phyloP scores from a whole-genome alignment of 2,797 vertebrate genomes.

The Macropodus opercularis region DNA sequence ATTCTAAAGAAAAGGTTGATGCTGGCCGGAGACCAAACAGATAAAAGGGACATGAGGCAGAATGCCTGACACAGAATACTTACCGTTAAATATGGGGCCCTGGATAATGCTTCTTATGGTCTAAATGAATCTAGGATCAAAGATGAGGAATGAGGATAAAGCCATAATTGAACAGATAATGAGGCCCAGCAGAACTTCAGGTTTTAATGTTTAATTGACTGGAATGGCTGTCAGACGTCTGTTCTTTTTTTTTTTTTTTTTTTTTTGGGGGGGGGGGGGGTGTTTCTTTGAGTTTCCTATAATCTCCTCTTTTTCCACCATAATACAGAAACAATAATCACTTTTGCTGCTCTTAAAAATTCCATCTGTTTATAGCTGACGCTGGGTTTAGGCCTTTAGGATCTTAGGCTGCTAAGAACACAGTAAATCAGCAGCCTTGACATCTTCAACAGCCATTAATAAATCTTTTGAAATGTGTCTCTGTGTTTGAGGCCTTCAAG shows the following conservation, averaged over 20 bases:
- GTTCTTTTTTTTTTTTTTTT: conserved; percentile 35
- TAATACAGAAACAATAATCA: conserved; percentile 76
- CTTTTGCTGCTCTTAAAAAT: conserved; percentile 82
- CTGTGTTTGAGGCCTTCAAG: conserved; percentile 47
- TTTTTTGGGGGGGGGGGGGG: conserved; percentile 29
- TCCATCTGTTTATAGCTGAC: conserved; percentile 73
- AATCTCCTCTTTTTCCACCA: conserved; percentile 80
- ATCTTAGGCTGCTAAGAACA: conserved; percentile 59
- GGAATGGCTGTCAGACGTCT: conserved; percentile 69
- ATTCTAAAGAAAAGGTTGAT: conserved; percentile 53
- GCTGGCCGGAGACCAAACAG: conserved; percentile 57
- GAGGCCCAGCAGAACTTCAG: conserved; percentile 36
- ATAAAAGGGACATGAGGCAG: conserved; percentile 47
- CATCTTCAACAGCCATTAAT: conserved; percentile 68
- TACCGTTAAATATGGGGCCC: conserved; percentile 41
- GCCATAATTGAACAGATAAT: conserved; percentile 49
- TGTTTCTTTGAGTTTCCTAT: conserved; percentile 59
- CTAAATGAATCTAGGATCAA: conserved; percentile 55
- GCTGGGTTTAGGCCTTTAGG: conserved; percentile 59
- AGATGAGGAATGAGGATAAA: conserved; percentile 45
- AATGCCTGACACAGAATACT: conserved; percentile 49
- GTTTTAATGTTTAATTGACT: conserved; percentile 72
- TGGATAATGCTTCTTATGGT: conserved; percentile 25
- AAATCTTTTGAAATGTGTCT: conserved; percentile 61
- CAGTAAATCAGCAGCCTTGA: conserved; percentile 73